These are phyloP conservation scores for Chironomus striatipennis DNA, from an alignment of 1,140 invertebrate genomes.

Conservation along the genomic window DNA sequence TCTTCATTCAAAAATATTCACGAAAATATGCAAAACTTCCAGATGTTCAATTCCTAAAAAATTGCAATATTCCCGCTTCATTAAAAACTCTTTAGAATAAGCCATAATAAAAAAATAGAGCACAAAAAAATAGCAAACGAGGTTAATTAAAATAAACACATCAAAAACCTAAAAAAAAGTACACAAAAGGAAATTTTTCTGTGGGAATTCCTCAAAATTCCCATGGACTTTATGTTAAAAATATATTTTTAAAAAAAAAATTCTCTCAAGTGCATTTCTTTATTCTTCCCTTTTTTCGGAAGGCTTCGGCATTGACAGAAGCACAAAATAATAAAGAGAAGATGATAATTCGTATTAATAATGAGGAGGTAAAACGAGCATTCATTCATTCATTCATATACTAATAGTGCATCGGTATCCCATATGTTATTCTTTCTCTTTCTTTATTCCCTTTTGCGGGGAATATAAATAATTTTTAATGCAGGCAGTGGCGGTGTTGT, in stretches of 20 bases:
- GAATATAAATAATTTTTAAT: not conserved
- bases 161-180: not conserved
- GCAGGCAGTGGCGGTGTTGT: no score
- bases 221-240: not conserved
- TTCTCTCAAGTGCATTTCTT: slow-evolving; percentile 6
- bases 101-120: no score
- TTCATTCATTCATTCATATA: not conserved
- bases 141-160: no score
- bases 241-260: no score
- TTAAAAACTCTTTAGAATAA: no score
- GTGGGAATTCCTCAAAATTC: not conserved
- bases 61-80: no score
- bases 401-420: not conserved
- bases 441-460: not conserved
- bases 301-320: not conserved
- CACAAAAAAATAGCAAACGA: no score
- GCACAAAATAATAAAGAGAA: not conserved
- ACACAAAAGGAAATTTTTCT: not conserved
- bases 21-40: no score
- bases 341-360: slow-evolving; percentile 1
- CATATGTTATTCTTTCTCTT: not conserved
- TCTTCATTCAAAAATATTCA: no score
- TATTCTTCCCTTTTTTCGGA: not conserved
- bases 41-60: no score
- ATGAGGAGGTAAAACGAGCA: slow-evolving; percentile 1